Evolutionary conservation across 1,140 invertebrate species (phyloP).

Genomic region (Philopotamus ludificatus): DNA sequence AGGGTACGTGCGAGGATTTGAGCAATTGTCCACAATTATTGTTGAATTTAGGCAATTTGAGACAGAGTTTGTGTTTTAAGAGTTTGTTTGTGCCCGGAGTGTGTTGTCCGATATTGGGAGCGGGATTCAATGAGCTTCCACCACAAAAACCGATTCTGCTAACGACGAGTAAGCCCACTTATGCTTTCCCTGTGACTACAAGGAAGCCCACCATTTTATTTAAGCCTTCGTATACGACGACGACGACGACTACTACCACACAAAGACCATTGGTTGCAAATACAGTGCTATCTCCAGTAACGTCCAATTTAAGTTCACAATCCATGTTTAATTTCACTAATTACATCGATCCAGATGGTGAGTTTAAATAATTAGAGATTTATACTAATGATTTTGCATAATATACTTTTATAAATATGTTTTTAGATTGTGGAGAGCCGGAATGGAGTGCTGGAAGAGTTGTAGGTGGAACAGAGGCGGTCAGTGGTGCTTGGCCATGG

Average conservation of each 20-base stretch:
- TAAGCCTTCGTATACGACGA: constrained; percentile 47
- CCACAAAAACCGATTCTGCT: constrained; percentile 46
- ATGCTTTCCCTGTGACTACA: constrained; percentile 51
- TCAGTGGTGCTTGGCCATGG: constrained; percentile 86
- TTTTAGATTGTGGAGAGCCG: constrained; percentile 74
- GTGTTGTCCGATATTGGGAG: constrained; percentile 71
- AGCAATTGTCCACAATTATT: constrained; percentile 85
- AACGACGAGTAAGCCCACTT: constrained; percentile 49
- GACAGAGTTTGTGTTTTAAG: constrained; percentile 89
- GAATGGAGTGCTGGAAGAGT: constrained; percentile 81
- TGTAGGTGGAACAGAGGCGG: constrained; percentile 82
- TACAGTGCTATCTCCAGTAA: constrained; percentile 39
- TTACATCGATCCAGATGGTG: constrained; percentile 52
- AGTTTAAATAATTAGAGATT: constrained; percentile 12
- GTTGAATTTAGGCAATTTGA: constrained; percentile 75
- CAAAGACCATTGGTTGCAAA: constrained; percentile 42
- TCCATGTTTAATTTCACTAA: constrained; percentile 50
- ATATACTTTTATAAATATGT: constrained; percentile 8
- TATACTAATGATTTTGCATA: not conserved
- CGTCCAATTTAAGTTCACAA: constrained; percentile 45
- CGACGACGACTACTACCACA: constrained; percentile 49
- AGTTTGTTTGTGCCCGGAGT: constrained; percentile 88
- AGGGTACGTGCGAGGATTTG: constrained; percentile 84
- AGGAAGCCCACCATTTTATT: constrained; percentile 45
- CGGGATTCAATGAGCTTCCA: constrained; percentile 46